Base-by-base conservation (phyloP, 2,888 invertebrate species). In the Pherbina coryleti region DNA sequence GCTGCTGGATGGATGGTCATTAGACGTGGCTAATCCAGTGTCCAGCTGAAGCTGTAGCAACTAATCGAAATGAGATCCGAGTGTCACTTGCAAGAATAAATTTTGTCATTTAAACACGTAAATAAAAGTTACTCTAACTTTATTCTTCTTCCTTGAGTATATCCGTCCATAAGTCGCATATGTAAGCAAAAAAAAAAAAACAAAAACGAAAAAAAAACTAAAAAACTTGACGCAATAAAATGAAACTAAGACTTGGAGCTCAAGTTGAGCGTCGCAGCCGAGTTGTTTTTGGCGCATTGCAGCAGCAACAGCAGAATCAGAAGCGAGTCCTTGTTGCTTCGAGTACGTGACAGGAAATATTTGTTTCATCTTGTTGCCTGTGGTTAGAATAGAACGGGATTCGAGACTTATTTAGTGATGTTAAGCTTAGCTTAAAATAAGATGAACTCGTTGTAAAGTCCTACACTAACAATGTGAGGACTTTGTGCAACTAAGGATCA, bases 251-350 rank as follows among this genome's bases (percentile, higher is more conserved):
- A 44, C 44, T 44, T 44, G 44, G 7, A 44, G 44, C 44, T 44
- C 44, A 17, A 34, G 66, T 31, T 34, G 34, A 66, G 19, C 34
- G 34, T 17, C 66, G 34, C 37, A 9, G 19, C 8, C 4, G 3
- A 51, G 51, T 28, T 25, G 51, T 69, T 69, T 69, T 69, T 69
- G 69, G 69, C 69, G 69, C 69, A 69, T 69, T 69, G 69, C 69
- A 69, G 64, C 31, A 64, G 31, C 64, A 64, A 8, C 49, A 25
- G 51, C 28, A 31, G 22, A n/a, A n/a, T n/a, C n/a, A 17, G 67
- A 37, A 28, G 14, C 28, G 14, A 22, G 51, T n/a, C 17, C 64
- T 25, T 60, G 25, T 28, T 60, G 28, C 28, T 28, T 11, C 44
- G 44, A 55, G 5, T 69, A 69, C 69, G 69, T 69, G 69, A 69